Conservation (phyloP, 2,888 invertebrate genomes). For the Heliconius sara region DNA sequence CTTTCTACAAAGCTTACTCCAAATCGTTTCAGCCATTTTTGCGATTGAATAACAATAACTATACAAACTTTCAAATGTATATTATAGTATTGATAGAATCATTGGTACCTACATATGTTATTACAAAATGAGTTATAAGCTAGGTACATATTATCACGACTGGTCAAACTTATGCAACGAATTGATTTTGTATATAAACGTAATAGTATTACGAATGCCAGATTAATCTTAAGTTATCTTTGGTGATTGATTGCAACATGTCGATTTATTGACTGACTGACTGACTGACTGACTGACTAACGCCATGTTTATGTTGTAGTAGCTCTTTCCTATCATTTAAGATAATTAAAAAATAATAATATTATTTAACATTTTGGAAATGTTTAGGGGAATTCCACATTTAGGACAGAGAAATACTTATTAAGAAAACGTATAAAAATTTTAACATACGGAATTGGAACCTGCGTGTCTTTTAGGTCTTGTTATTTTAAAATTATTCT, state of each 20-base stretch:
- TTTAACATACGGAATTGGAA: too few species aligned
- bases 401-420: too few species aligned
- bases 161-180: constrained; percentile 10
- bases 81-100: neutral
- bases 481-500: too few species aligned
- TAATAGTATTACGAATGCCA: constrained; percentile 14
- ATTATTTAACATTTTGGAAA: too few species aligned
- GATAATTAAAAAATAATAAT: too few species aligned
- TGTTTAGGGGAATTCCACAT: too few species aligned
- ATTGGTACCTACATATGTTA: neutral
- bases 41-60: neutral
- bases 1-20: neutral
- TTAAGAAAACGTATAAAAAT: too few species aligned
- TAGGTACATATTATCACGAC: neutral
- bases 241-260: neutral
- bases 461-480: too few species aligned
- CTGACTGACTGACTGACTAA: too few species aligned
- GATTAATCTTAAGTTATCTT: constrained; percentile 15
- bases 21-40: neutral
- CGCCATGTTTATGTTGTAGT: too few species aligned
- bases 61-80: neutral
- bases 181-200: constrained; percentile 9
- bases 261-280: neutral
- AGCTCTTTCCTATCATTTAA: neutral
- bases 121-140: constrained; percentile 13